A percentile compares a stretch with the other conserved stretches of the same genome.
phyloP scores from a whole-genome alignment of 1,140 invertebrate genomes.

The Philaenus spumarius region DNA sequence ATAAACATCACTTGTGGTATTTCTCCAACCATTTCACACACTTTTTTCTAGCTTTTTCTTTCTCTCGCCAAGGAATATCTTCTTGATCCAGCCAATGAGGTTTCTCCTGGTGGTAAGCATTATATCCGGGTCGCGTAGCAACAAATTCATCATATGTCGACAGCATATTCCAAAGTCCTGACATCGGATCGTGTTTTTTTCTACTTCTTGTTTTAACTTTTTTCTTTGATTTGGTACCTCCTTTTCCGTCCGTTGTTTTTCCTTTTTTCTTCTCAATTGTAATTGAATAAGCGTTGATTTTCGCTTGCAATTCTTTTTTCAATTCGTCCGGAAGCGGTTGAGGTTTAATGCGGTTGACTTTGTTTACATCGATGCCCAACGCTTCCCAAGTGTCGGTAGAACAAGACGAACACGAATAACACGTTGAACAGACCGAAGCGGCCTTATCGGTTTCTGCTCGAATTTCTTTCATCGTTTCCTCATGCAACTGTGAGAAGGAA shows the following conservation, averaged over 20 bases:
- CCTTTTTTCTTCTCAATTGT: background rate
- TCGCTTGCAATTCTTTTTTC: background rate
- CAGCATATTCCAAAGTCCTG: conserved; percentile 24
- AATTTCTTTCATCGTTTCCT: background rate
- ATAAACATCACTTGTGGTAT: conserved; percentile 6
- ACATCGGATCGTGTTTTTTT: conserved; percentile 4
- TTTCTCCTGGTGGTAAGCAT: conserved; percentile 11
- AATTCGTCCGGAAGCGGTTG: background rate
- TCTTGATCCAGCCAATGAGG: conserved; percentile 24
- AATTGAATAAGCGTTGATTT: background rate
- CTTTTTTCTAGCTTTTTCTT: conserved; percentile 19
- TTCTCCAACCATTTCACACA: conserved; percentile 20
- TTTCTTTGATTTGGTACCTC: background rate
- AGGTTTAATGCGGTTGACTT: background rate
- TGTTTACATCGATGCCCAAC: background rate
- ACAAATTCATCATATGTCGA: conserved; percentile 20
- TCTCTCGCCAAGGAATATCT: conserved; percentile 14
- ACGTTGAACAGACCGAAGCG: background rate
- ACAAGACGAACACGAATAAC: conserved; percentile 4
- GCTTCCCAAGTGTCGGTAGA: conserved; percentile 10
- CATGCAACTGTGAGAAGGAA: background rate
- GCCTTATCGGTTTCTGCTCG: background rate
- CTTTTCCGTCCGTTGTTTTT: background rate
- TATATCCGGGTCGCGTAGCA: conserved; percentile 14
- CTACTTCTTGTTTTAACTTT: background rate